Base-by-base conservation (phyloP, 2,113 vertebrate genomes). In the Pardalotus punctatus region DNA sequence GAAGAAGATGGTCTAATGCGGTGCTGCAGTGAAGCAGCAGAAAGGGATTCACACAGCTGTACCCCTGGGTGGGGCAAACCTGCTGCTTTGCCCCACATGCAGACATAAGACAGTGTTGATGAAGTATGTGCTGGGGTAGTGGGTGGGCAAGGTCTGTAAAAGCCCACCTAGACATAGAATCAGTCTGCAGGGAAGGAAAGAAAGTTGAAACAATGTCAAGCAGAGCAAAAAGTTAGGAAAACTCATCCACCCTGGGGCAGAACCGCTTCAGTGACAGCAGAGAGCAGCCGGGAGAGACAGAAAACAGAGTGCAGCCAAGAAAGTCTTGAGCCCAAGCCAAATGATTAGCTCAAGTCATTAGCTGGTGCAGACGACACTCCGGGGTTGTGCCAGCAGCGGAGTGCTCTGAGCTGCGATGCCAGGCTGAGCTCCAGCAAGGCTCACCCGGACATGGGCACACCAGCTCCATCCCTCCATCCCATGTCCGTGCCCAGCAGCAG, bases 341-440 rank as follows among this genome's bases (percentile, higher is more conserved):
- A 51, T 20, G 14, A 77, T 89, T 64, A 78, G 51, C 64, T 93
- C 23, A 47, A 31, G 35, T n/a, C 9, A 3, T 88, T 73, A 81
- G n/a, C 83, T 9, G 0, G 42, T 1, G 2, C 64, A 93, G 86
- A 62, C 1, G 0, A 38, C 0, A 56, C 42, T 78, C 51, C 0
- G 1, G 51, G 42, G 64, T 40, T 54, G 45, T 40, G n/a, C 71
- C 5, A n/a, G 56, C 64, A 74, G 74, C 0, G 0, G 51, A 70
- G 13, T 0, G 3, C 27, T 57, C 66, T 33, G 74, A 58, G 50
- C 54, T 64, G 31, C 3, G 11, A 22, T 1, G 21, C 40, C 1
- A 8, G 82, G 35, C 29, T 35, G 69, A 70, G 38, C 8, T 86
- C 64, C 80, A 71, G 69, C 2, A 3, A 33, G 25, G 29, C 29